Evolutionary conservation across 2,797 vertebrate genomes (phyloP).

Genomic region (Zonotrichia albicollis): DNA sequence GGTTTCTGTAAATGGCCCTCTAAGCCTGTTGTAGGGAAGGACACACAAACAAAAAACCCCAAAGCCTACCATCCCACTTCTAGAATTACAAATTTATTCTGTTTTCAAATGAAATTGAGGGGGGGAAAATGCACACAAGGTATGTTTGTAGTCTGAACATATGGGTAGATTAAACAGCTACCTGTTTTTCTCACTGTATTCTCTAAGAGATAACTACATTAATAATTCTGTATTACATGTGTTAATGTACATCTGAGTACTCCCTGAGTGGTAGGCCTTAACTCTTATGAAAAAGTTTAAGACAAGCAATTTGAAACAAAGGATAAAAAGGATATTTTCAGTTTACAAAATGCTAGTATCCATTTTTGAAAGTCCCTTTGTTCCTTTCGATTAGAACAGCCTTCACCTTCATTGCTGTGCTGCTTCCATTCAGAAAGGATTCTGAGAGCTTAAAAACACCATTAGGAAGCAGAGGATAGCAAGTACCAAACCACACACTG

Average conservation of each 20-base stretch:
- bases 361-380: not conserved
- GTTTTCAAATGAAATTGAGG: not conserved
- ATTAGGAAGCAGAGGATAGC: not conserved
- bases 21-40: not conserved
- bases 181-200: not conserved
- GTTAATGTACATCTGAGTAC: not conserved
- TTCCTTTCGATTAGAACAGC: not conserved
- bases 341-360: not conserved
- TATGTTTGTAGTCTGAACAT: not conserved
- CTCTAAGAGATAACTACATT: not conserved
- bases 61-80: not conserved
- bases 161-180: not conserved
- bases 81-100: not conserved
- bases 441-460: not conserved
- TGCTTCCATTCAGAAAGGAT: not conserved
- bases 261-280: not conserved
- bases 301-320: not conserved
- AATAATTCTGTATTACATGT: not conserved
- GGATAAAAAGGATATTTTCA: not conserved
- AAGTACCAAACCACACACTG: not conserved
- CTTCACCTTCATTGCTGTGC: not conserved
- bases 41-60: not conserved
- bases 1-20: not conserved
- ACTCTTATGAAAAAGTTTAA: fast-evolving
- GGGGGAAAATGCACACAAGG: not conserved